These are phyloP conservation scores for Paragorgia papillata DNA, from an alignment of 92 coral and sea anemone genomes.

Conservation along the genomic window DNA sequence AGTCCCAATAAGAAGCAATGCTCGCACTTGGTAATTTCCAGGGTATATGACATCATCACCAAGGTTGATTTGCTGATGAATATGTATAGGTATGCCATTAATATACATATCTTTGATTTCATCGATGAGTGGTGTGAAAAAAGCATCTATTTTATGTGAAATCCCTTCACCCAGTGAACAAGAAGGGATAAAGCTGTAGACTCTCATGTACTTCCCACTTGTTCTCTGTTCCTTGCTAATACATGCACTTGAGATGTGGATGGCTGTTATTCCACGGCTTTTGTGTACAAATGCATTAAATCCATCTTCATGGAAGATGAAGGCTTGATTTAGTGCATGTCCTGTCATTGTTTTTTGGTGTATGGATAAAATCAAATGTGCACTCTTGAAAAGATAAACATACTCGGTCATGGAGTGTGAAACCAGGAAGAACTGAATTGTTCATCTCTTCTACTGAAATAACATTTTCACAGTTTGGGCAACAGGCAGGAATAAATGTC, in stretches of 20 bases:
- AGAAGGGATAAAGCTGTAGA: slow-evolving; percentile 54
- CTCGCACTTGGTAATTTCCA: slow-evolving; percentile 59
- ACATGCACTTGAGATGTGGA: slow-evolving; percentile 56
- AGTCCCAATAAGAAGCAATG: slow-evolving; percentile 64
- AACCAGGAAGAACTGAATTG: slow-evolving; percentile 18
- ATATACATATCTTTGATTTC: slow-evolving; percentile 61
- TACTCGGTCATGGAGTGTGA: slow-evolving; percentile 18
- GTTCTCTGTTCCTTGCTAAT: slow-evolving; percentile 43
- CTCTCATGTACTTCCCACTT: slow-evolving; percentile 44
- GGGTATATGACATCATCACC: slow-evolving; percentile 23
- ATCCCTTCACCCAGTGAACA: slow-evolving; percentile 57
- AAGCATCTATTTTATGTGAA: slow-evolving; percentile 67
- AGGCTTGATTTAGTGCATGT: slow-evolving; percentile 59
- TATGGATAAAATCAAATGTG: slow-evolving; percentile 43
- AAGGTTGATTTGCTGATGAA: slow-evolving; percentile 27
- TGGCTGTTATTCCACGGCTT: slow-evolving; percentile 59
- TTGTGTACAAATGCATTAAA: too few species aligned
- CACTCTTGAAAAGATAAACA: slow-evolving; percentile 56
- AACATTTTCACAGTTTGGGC: slow-evolving; percentile 60
- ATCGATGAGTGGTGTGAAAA: slow-evolving; percentile 62
- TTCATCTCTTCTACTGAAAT: slow-evolving; percentile 53
- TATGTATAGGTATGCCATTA: slow-evolving; percentile 48
- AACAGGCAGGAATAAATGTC: slow-evolving; percentile 52
- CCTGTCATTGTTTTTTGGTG: slow-evolving; percentile 46
- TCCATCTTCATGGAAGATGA: too few species aligned